Evolutionary conservation across 2,888 invertebrate species (phyloP).

Genomic region (Drosophila koepferae): DNA sequence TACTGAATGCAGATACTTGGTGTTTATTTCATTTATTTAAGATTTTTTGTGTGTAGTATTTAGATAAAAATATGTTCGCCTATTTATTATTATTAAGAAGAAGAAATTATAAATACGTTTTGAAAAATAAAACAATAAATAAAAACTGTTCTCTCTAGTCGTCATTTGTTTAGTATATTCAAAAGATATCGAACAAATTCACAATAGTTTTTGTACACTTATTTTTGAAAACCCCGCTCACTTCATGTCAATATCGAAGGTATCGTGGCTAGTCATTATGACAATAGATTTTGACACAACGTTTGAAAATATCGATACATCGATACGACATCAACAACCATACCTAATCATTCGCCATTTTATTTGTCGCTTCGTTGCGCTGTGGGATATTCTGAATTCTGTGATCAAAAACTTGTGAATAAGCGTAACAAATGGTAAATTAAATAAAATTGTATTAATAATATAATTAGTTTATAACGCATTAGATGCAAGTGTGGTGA

Average conservation of each 20-base stretch:
- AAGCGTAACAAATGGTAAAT: conserved; percentile 71
- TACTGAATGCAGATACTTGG: not conserved
- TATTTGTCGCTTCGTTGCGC: conserved; percentile 72
- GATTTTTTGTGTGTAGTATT: conserved; percentile 49
- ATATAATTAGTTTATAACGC: conserved; percentile 48
- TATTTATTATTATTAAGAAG: conserved; percentile 49
- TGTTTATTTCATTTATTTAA: conserved; percentile 24
- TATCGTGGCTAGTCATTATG: not conserved
- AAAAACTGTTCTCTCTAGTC: not conserved
- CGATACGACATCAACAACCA: conserved; percentile 18
- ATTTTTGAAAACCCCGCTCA: conserved; percentile 14
- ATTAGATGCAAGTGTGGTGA: conserved; percentile 8
- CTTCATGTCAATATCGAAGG: not conserved
- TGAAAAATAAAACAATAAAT: conserved; percentile 6
- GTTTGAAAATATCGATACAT: conserved; percentile 30
- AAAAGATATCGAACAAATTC: not conserved
- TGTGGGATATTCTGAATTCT: conserved; percentile 66
- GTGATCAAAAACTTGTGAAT: conserved; percentile 70
- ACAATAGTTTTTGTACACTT: not conserved
- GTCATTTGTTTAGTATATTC: not conserved
- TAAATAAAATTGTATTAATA: conserved; percentile 16
- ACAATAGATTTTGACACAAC: not conserved
- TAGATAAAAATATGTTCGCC: conserved; percentile 46
- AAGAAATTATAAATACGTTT: conserved; percentile 35
- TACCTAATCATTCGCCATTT: conserved; percentile 59